phyloP scores from a whole-genome alignment of 2,113 vertebrate species.

The Heteronetta atricapilla region DNA sequence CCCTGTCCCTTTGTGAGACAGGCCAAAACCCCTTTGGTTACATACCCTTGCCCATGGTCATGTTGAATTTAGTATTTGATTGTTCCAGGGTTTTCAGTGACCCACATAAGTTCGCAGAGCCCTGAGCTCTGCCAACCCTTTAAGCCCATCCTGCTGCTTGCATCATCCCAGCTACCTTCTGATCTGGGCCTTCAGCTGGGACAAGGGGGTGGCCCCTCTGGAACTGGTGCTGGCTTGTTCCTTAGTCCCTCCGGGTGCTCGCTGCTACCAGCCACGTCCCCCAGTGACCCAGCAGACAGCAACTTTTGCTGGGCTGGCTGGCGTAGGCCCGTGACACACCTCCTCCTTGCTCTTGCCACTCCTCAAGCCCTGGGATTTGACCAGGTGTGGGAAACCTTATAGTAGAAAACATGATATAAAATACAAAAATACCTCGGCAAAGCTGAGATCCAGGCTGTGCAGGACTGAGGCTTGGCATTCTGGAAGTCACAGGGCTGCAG shows the following conservation, averaged over 20 bases:
- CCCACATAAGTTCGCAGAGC: neutral
- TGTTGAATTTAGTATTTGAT: neutral
- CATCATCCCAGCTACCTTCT: neutral
- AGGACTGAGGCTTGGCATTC: neutral
- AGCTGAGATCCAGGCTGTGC: neutral
- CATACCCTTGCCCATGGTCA: neutral
- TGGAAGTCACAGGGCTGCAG: rapidly evolving
- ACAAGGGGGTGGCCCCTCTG: neutral
- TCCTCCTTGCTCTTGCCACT: rapidly evolving
- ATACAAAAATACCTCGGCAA: no score
- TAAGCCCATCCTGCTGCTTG: neutral
- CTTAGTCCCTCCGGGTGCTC: no score
- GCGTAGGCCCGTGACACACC: no score
- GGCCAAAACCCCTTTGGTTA: neutral
- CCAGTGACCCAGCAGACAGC: neutral
- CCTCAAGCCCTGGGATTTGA: neutral
- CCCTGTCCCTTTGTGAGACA: neutral
- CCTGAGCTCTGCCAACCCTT: neutral
- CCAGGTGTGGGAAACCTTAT: neutral
- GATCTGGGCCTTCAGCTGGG: neutral
- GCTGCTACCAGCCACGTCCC: neutral
- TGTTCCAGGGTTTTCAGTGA: neutral
- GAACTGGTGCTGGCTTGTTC: neutral
- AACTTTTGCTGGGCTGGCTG: rapidly evolving
- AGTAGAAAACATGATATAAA: no score